Base-by-base conservation (phyloP, 2,888 invertebrate genomes). In the Euproctis similis region DNA sequence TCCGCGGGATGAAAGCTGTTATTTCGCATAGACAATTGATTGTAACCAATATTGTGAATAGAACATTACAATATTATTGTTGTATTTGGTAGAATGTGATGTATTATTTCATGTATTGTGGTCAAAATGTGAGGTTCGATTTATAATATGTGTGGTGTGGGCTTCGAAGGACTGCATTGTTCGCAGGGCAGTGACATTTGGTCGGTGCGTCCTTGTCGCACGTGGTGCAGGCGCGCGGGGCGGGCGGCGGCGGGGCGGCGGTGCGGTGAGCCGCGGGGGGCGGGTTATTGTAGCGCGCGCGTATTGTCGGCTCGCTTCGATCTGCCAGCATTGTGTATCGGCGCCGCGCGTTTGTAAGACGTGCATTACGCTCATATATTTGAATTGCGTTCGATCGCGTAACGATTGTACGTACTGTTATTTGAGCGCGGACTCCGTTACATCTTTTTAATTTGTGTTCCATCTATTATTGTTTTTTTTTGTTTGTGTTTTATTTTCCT, bases 101-200 rank as follows among this genome's bases (percentile, higher is more conserved):
- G 14, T 30, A 7, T 19, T 24, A 5, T 38, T 38, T 30, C 7
- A 0, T 34, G 28, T 40, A 38, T 20, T 36, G 30, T 8, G 8
- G 28, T 52, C 30, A 34, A 36, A 55, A 47, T 34, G 24, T 27
- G 10, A 39, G 17, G 58, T 69, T 68, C 46, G 46, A 65, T 73
- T 71, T 55, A 69, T 42, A 50, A 58, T 58, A 34, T 29, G 18
- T 19, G 39, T 36, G 52, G 35, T 49, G 50, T 43, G 51, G 54
- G 55, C 59, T 50, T 53, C 51, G 65, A 67, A 75, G 71, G 72
- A 71, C 56, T 72, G 75, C 76, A 82, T 84, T 84, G 82, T 84
- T 80, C 53, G 59, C 69, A 80, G 82, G 81, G 80, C 82, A 84
- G 77, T 84, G 82, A 82, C 82, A 82, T 80, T 75, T 71, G 76